These are phyloP conservation scores for Hippoglossus hippoglossus DNA, from an alignment of 2,797 vertebrate genomes.

Conservation along the genomic window DNA sequence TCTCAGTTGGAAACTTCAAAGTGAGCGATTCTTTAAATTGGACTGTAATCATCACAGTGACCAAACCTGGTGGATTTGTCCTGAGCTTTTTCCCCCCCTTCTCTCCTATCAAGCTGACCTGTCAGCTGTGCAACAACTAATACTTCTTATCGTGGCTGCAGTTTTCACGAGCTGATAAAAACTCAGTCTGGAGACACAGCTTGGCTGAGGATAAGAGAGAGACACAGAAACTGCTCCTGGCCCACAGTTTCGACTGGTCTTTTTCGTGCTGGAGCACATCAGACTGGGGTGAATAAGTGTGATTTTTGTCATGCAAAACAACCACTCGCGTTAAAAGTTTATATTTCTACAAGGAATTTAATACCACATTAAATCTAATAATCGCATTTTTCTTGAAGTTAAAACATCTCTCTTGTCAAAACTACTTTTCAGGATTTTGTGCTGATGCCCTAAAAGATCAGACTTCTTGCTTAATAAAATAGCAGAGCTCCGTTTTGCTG, in stretches of 20 bases:
- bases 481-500: slow-evolving; percentile 1
- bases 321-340: slow-evolving; percentile 24
- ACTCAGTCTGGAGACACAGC: slow-evolving; percentile 51
- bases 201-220: slow-evolving; percentile 67
- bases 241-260: slow-evolving; percentile 39
- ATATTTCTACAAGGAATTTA: slow-evolving; percentile 43
- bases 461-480: slow-evolving; percentile 16
- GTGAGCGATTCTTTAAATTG: slow-evolving; percentile 63
- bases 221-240: slow-evolving; percentile 47
- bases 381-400: slow-evolving; percentile 25
- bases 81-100: background rate
- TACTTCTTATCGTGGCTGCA: slow-evolving; percentile 71
- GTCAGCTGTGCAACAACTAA: slow-evolving; percentile 72
- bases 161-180: slow-evolving; percentile 76
- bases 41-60: slow-evolving; percentile 63
- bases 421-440: slow-evolving; percentile 3
- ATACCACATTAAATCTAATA: slow-evolving; percentile 34
- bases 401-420: slow-evolving; percentile 24
- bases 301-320: slow-evolving; percentile 14
- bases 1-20: slow-evolving; percentile 58
- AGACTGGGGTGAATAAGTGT: slow-evolving; percentile 16
- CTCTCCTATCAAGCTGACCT: slow-evolving; percentile 66
- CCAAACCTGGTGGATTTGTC: slow-evolving; percentile 59
- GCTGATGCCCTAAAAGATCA: slow-evolving; percentile 9
- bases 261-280: slow-evolving; percentile 34